phyloP scores from a whole-genome alignment of 1,140 invertebrate genomes.

The Zophobas atratus region DNA sequence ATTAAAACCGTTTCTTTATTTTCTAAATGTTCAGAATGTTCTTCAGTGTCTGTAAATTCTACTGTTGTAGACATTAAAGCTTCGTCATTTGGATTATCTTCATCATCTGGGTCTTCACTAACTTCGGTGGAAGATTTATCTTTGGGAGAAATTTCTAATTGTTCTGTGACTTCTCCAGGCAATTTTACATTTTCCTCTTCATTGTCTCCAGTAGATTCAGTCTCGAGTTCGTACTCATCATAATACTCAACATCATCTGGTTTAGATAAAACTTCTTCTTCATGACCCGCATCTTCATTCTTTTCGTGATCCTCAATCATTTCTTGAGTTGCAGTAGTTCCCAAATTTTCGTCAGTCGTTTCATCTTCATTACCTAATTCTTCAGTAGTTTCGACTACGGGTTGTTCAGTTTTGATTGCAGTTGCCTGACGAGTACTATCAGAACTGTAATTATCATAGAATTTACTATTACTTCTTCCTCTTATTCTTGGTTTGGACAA shows the following conservation, averaged over 20 bases:
- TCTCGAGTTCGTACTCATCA: conserved; percentile 4
- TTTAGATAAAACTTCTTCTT: conserved; percentile 68
- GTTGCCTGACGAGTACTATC: too few species aligned
- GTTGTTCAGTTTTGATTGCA: too few species aligned
- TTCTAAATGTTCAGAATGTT: not conserved
- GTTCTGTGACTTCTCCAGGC: not conserved
- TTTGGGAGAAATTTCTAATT: conserved; percentile 1
- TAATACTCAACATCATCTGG: conserved; percentile 28
- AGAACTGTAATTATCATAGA: too few species aligned
- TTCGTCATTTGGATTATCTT: not conserved
- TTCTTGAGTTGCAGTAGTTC: too few species aligned
- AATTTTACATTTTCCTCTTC: conserved; percentile 10
- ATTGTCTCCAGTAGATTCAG: not conserved
- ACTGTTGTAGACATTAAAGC: not conserved
- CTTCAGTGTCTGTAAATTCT: conserved; percentile 12
- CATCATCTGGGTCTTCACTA: conserved; percentile 21
- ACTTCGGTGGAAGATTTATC: conserved; percentile 9
- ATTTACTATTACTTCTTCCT: too few species aligned
- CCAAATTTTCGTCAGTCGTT: too few species aligned
- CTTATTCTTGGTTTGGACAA: too few species aligned
- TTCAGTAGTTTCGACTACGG: too few species aligned
- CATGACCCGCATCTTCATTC: conserved; percentile 72
- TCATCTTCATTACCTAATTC: too few species aligned
- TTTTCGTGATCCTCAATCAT: too few species aligned
- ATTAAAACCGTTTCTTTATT: not conserved